A percentile compares a stretch with the other conserved stretches of the same genome.
Evolutionary conservation across 2,113 vertebrate species (phyloP).

Genomic region (Burhinus oedicnemus): DNA sequence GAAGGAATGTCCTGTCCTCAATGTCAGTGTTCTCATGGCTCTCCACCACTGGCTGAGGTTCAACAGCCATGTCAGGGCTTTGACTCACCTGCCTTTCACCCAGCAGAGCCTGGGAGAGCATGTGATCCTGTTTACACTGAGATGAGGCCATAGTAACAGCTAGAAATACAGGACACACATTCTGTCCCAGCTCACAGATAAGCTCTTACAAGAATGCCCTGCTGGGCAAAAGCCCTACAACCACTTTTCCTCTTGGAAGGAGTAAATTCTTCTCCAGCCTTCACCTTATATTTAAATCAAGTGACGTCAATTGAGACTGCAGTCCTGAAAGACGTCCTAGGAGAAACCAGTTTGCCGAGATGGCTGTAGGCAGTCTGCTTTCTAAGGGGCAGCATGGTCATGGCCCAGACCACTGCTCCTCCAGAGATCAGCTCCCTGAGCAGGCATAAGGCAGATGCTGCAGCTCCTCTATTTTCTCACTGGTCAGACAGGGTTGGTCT

Average conservation of each 20-base stretch:
- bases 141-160: neutral
- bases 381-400: neutral
- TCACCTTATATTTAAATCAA: neutral
- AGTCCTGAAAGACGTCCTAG: neutral
- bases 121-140: neutral
- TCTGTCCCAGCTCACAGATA: neutral
- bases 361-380: neutral
- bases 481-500: neutral
- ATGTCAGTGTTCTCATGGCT: fast-evolving
- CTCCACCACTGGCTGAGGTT: neutral
- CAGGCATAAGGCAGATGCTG: neutral
- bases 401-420: neutral
- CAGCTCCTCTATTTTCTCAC: neutral
- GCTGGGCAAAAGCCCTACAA: neutral
- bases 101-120: neutral
- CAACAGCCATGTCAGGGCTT: neutral
- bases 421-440: neutral
- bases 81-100: neutral
- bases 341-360: slow-evolving; percentile 5
- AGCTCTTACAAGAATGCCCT: slow-evolving; percentile 24
- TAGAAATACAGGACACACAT: neutral
- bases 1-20: neutral
- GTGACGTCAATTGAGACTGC: neutral
- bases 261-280: neutral
- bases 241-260: neutral